Evolutionary conservation across 2,888 invertebrate species (phyloP).

Genomic region (Hydriomena furcata): DNA sequence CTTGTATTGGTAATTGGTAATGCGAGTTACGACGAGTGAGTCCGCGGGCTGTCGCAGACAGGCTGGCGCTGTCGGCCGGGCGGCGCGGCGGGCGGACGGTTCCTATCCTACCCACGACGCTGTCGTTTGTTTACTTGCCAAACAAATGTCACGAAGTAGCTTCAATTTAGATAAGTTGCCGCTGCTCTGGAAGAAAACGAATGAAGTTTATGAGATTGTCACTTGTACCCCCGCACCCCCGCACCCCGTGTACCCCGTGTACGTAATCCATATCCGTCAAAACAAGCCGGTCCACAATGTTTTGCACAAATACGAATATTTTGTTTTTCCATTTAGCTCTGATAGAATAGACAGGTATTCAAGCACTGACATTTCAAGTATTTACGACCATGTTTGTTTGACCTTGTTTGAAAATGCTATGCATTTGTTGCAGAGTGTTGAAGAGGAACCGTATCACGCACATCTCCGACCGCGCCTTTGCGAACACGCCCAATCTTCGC

Average conservation of each 20-base stretch:
- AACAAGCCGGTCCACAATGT: not conserved
- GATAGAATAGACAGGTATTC: too few relatives aligned
- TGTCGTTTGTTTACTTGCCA: not conserved
- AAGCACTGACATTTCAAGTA: too few relatives aligned
- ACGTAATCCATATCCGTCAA: constrained; percentile 2
- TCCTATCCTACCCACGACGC: too few relatives aligned
- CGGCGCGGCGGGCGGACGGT: too few relatives aligned
- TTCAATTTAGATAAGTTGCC: not conserved
- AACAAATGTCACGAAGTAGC: not conserved
- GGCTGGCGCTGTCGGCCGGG: not conserved
- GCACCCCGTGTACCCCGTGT: too few relatives aligned
- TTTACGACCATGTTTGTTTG: too few relatives aligned
- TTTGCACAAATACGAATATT: too few relatives aligned
- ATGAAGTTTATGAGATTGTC: not conserved
- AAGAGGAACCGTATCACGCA: constrained; percentile 92
- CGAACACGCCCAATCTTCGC: constrained; percentile 89
- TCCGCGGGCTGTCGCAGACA: too few relatives aligned
- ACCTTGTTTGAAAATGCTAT: not conserved
- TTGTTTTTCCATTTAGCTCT: too few relatives aligned
- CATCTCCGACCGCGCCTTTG: constrained; percentile 91
- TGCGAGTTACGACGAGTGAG: too few relatives aligned
- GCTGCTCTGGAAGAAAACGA: not conserved
- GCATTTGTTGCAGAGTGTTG: constrained; percentile 86
- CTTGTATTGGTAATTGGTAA: too few relatives aligned
- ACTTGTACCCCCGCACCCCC: too few relatives aligned